phyloP scores from a whole-genome alignment of 1,140 invertebrate genomes.

The Sinonovacula constricta region DNA sequence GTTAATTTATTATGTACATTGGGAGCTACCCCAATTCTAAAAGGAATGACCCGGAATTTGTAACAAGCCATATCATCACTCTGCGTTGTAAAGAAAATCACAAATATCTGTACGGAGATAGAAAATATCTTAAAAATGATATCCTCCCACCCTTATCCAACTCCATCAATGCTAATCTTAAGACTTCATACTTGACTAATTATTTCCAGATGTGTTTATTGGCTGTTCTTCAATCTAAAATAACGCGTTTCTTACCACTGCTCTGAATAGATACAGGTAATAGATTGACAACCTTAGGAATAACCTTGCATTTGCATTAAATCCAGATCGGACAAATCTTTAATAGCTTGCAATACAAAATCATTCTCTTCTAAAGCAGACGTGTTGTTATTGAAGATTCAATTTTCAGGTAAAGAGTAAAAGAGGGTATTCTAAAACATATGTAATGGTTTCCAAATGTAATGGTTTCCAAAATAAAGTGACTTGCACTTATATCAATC shows the following conservation, averaged over 20 bases:
- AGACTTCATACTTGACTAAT: no score
- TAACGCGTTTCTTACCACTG: no score
- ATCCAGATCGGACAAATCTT: slow-evolving; percentile 32
- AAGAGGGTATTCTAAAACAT: slow-evolving; percentile 45
- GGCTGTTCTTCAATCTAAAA: slow-evolving; percentile 55
- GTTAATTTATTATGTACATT: slow-evolving; percentile 37
- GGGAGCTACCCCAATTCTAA: slow-evolving; percentile 21
- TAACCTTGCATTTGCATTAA: no score
- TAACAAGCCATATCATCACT: slow-evolving; percentile 7
- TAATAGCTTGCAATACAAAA: slow-evolving; percentile 47
- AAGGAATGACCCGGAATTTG: slow-evolving; percentile 41
- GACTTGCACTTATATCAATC: slow-evolving; percentile 7
- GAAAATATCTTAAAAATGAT: slow-evolving; percentile 25
- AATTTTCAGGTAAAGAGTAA: not conserved
- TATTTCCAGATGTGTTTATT: no score
- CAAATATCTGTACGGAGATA: not conserved
- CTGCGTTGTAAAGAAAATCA: not conserved
- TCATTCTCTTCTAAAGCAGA: slow-evolving; percentile 39
- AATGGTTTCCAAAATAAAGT: slow-evolving; percentile 28
- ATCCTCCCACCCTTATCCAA: slow-evolving; percentile 17
- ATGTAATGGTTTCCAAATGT: slow-evolving; percentile 6
- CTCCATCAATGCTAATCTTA: no score
- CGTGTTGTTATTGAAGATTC: slow-evolving; percentile 35
- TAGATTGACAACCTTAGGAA: no score
- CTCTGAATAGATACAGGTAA: no score